These are phyloP conservation scores for Glomeris maerens DNA, from an alignment of 1,140 invertebrate genomes.

Conservation along the genomic window DNA sequence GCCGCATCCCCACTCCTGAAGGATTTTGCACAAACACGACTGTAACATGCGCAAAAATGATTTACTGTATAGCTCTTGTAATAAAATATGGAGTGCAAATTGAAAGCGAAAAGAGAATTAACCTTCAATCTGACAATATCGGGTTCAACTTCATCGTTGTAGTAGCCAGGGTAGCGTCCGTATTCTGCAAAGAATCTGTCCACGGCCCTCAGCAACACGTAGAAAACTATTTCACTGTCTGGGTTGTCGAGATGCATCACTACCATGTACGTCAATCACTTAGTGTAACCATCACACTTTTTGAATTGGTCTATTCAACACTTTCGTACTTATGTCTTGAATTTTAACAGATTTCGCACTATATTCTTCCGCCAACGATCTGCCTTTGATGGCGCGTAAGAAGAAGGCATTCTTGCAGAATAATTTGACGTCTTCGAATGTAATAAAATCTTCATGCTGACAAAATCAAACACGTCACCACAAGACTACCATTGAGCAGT, in stretches of 20 bases:
- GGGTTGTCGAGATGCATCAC: slow-evolving; percentile 52
- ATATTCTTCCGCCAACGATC: slow-evolving; percentile 63
- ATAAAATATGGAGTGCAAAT: neutral
- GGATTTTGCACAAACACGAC: slow-evolving; percentile 57
- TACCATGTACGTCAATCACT: slow-evolving; percentile 18
- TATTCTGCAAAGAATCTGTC: slow-evolving; percentile 79
- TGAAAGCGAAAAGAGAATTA: slow-evolving; percentile 19
- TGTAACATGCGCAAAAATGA: slow-evolving; percentile 22
- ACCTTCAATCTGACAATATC: slow-evolving; percentile 77
- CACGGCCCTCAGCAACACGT: slow-evolving; percentile 75
- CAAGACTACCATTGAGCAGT: neutral
- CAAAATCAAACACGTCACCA: neutral
- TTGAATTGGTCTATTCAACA: neutral
- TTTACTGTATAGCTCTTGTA: neutral
- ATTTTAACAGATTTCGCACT: slow-evolving; percentile 36
- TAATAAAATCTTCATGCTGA: slow-evolving; percentile 42
- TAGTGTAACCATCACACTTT: neutral
- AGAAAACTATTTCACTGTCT: slow-evolving; percentile 75
- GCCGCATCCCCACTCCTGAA: slow-evolving; percentile 65
- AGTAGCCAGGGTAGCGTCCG: slow-evolving; percentile 77
- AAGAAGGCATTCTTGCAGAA: slow-evolving; percentile 57
- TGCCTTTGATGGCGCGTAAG: slow-evolving; percentile 60
- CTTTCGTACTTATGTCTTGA: slow-evolving; percentile 38
- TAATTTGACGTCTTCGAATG: slow-evolving; percentile 60
- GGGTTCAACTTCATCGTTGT: slow-evolving; percentile 69